These are phyloP conservation scores for Drosophila anomelani DNA, from an alignment of 2,888 invertebrate genomes.

Conservation along the genomic window DNA sequence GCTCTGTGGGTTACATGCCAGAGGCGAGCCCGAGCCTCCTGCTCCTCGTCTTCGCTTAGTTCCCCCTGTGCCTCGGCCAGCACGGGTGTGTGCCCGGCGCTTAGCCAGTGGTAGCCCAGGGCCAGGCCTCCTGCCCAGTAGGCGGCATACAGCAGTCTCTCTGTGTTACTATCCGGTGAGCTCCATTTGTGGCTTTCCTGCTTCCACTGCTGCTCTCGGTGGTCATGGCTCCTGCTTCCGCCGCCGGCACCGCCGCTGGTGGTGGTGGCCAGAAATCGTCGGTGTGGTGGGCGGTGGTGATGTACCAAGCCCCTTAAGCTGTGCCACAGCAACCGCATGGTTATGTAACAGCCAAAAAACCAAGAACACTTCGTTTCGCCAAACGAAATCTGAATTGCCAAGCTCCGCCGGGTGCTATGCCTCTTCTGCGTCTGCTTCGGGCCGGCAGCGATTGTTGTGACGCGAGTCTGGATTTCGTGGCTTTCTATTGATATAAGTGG, in stretches of 20 bases:
- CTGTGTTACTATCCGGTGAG: neutral
- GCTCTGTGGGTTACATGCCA: slow-evolving; percentile 76
- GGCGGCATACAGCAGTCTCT: slow-evolving; percentile 12
- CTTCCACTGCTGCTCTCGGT: slow-evolving; percentile 1
- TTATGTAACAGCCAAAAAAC: slow-evolving; percentile 24
- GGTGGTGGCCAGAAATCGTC: slow-evolving; percentile 3
- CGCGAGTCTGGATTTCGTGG: slow-evolving; percentile 5
- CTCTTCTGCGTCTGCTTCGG: neutral
- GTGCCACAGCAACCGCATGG: slow-evolving; percentile 39
- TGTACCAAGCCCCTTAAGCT: slow-evolving; percentile 11
- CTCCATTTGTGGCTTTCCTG: slow-evolving; percentile 6
- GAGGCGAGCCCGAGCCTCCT: slow-evolving; percentile 46
- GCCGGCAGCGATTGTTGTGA: neutral
- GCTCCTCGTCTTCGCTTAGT: slow-evolving; percentile 13
- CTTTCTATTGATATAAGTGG: neutral
- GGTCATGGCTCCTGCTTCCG: neutral
- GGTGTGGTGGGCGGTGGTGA: neutral
- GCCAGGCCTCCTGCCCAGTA: slow-evolving; percentile 33
- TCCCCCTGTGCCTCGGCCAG: neutral
- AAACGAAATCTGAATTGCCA: slow-evolving; percentile 3
- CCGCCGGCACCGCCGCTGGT: neutral
- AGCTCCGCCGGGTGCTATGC: neutral
- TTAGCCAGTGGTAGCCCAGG: slow-evolving; percentile 32
- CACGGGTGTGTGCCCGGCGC: neutral
- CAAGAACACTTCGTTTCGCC: neutral